Conservation (phyloP, 2,888 invertebrate genomes). For the Darwinula stevensoni region DNA sequence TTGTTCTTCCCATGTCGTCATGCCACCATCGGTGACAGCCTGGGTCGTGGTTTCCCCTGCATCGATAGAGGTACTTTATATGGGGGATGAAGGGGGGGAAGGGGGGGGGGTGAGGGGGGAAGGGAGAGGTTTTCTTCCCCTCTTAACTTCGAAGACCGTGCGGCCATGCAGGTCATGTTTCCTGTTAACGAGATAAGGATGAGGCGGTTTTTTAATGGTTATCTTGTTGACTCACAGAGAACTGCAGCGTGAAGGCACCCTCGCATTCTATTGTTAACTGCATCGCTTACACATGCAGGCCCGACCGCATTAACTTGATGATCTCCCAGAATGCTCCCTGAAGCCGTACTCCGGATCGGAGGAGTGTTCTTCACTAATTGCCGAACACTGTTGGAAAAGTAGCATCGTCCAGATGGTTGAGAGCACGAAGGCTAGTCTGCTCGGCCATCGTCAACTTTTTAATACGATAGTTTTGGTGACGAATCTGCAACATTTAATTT, state of each 20-base stretch:
- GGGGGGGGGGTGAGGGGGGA: too few species aligned
- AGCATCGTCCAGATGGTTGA: conserved; percentile 22
- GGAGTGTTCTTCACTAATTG: conserved; percentile 26
- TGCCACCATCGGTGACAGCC: too few species aligned
- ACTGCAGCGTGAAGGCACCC: conserved; percentile 24
- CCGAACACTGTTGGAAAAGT: conserved; percentile 23
- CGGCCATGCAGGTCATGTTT: too few species aligned
- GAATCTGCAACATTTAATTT: too few species aligned
- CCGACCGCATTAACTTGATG: conserved; percentile 22
- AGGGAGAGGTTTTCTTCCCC: too few species aligned
- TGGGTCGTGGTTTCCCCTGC: too few species aligned
- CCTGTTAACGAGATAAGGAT: too few species aligned
- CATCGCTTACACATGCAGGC: conserved; percentile 16
- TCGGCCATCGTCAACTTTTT: too few species aligned
- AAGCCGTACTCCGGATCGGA: conserved; percentile 21
- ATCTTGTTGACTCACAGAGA: conserved; percentile 25
- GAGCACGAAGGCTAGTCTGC: conserved; percentile 20
- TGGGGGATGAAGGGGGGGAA: conserved; percentile 26
- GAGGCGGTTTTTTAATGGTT: conserved; percentile 27
- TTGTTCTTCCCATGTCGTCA: too few species aligned
- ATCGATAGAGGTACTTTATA: conserved; percentile 25
- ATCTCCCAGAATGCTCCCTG: conserved; percentile 22
- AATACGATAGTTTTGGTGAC: too few species aligned
- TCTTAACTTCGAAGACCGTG: too few species aligned
- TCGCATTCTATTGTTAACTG: conserved; percentile 23